These are phyloP conservation scores for Cordilura impudica DNA, from an alignment of 2,888 invertebrate species.

Conservation along the genomic window DNA sequence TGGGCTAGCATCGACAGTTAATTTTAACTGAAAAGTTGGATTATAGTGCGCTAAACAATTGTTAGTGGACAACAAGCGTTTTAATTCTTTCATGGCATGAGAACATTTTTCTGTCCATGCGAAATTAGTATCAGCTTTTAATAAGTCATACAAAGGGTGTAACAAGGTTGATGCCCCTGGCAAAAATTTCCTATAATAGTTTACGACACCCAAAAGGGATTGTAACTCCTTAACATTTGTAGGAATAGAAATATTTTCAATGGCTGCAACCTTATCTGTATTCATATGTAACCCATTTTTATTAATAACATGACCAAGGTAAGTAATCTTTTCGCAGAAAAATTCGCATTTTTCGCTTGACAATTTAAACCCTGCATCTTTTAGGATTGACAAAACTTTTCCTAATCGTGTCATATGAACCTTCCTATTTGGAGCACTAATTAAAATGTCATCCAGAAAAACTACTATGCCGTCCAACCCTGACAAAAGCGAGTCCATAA, in stretches of 20 bases:
- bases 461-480: not conserved
- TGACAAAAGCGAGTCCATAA: conserved; percentile 65
- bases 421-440: not conserved
- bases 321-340: not conserved
- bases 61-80: conserved; percentile 62
- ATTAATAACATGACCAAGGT: conserved; percentile 60
- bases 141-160: too few species aligned
- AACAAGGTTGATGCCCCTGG: too few species aligned
- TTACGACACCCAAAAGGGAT: conserved; percentile 71
- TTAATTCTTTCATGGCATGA: conserved; percentile 67
- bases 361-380: not conserved
- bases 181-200: conserved; percentile 72
- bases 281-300: conserved; percentile 67
- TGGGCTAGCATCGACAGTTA: conserved; percentile 64
- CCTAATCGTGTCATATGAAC: not conserved
- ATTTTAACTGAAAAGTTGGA: conserved; percentile 39
- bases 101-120: too few species aligned
- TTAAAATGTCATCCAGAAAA: not conserved
- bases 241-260: conserved; percentile 36
- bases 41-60: conserved; percentile 63
- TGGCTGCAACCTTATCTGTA: conserved; percentile 61
- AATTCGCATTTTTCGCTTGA: not conserved
- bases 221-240: conserved; percentile 56
- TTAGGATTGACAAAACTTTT: conserved; percentile 55
- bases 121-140: too few species aligned